Evolutionary conservation across 92 coral and sea anemone species (phyloP).

Genomic region (Zoanthus sociatus): DNA sequence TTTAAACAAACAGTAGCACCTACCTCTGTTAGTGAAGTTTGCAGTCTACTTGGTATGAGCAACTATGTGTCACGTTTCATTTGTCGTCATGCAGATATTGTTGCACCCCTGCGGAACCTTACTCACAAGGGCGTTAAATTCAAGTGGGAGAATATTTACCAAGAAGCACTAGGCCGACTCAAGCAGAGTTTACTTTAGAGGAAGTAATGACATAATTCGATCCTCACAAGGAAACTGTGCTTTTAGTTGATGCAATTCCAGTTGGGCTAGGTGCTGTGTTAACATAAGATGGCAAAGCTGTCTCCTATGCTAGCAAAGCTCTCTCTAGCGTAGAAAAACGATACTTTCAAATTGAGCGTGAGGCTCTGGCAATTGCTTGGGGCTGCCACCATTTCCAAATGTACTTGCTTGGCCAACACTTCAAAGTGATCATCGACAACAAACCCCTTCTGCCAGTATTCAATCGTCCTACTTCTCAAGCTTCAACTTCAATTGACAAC

Average conservation of each 20-base stretch:
- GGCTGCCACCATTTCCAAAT: neutral
- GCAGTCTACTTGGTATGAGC: neutral
- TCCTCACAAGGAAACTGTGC: neutral
- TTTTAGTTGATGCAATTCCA: neutral
- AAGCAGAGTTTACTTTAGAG: neutral
- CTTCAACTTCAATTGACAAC: slow-evolving; percentile 50
- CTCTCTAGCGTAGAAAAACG: neutral
- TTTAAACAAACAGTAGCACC: neutral
- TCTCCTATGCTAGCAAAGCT: neutral
- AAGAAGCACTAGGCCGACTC: neutral
- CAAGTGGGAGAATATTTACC: neutral
- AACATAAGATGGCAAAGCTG: neutral
- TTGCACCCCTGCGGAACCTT: neutral
- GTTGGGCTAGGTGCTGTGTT: neutral
- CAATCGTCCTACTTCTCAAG: slow-evolving; percentile 47
- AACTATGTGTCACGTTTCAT: neutral
- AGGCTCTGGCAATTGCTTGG: neutral
- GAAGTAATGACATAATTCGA: neutral
- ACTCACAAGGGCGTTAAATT: neutral
- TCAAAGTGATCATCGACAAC: slow-evolving; percentile 44
- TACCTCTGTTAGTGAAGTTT: neutral
- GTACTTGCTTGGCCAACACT: slow-evolving; percentile 48
- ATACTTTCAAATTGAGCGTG: neutral
- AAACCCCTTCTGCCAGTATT: slow-evolving; percentile 42
- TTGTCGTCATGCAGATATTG: neutral